phyloP scores from a whole-genome alignment of 2,113 vertebrate species.

The Daphoenositta chrysoptera region DNA sequence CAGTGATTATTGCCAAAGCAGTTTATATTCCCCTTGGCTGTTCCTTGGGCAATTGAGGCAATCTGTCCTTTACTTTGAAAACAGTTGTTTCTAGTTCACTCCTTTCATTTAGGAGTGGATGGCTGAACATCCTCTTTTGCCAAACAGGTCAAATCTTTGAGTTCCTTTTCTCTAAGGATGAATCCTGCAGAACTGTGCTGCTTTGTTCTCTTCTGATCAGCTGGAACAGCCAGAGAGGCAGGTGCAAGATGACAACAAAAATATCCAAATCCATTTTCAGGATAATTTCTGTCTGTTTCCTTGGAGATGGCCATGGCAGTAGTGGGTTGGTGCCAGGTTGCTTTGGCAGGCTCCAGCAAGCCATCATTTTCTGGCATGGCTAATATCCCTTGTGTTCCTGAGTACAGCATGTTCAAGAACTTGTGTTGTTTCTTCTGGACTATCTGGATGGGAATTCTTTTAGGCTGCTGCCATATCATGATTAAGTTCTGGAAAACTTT shows the following conservation, averaged over 20 bases:
- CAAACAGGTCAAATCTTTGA: neutral
- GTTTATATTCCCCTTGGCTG: neutral
- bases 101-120: neutral
- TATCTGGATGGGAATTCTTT: neutral
- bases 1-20: neutral
- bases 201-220: neutral
- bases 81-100: neutral
- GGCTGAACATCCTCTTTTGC: neutral
- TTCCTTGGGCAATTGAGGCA: neutral
- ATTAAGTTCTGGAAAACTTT: conserved; percentile 23
- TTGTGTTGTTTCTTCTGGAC: neutral
- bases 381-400: neutral
- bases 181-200: neutral
- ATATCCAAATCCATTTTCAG: neutral
- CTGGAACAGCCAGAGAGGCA: neutral
- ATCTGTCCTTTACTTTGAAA: neutral
- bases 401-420: neutral
- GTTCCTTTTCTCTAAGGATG: neutral
- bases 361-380: neutral
- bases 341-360: conserved; percentile 7
- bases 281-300: conserved; percentile 3
- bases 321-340: neutral
- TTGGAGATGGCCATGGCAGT: neutral
- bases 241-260: neutral
- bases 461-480: neutral